Base-by-base conservation (phyloP, 2,888 invertebrate genomes). In the Eledone cirrhosa region DNA sequence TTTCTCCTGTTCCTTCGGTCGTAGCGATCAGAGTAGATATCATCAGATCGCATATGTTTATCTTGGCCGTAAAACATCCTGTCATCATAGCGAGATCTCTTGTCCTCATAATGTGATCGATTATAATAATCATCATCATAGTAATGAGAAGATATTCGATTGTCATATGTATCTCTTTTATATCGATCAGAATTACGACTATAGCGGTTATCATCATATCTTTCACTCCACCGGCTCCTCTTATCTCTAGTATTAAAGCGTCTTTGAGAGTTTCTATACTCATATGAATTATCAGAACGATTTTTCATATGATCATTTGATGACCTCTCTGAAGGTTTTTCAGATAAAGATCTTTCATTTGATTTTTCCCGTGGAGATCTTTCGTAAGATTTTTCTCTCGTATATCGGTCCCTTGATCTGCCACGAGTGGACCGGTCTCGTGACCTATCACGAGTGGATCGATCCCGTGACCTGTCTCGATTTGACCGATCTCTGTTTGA, bases 21-120 rank as follows among this genome's bases (percentile, higher is more conserved):
- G 19, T 72, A 72, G 31, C 72, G 72, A 33, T 72, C 72, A 19
- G 72, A 31, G 72, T 72, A 72, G 22, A 41, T 31, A 72, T 72
- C 72, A 72, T 72, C 72, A 13, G 72, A 72, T n/a, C 72, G 72
- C n/a, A n/a, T n/a, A 72, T 72, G 72, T n/a, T 41, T 33, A 41
- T 72, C 72, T 72, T 31, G 72, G 41, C 72, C 31, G n/a, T 72
- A n/a, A 72, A 72, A 72, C 16, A 31, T 11, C 31, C 41, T 72
- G 24, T 72, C 72, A 72, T 72, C 72, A 22, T 72, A 29, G 13
- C 72, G 72, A 33, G 72, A 72, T 72, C 72, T 31, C 11, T 33
- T 72, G 31, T 72, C 72, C 22, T 72, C 33, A 22, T 72, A 41
- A 72, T 72, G 72, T 8, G 72, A 72, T 7, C 72, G 27, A 33